phyloP scores from a whole-genome alignment of 2,113 vertebrate species.

The Carettochelys insculpta region DNA sequence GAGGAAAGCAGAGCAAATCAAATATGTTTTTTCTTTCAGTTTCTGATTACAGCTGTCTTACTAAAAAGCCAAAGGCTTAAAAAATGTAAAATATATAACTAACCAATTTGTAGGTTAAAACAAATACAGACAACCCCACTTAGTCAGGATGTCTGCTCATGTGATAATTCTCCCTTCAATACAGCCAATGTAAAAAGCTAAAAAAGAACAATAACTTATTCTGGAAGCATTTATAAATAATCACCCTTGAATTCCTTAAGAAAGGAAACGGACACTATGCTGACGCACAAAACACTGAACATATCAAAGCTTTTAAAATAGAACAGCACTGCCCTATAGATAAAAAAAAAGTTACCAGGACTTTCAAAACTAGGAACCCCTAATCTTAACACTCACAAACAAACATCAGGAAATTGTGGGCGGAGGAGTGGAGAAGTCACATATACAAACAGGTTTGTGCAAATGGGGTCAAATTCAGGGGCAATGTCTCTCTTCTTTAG shows the following conservation, averaged over 20 bases:
- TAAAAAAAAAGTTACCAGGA: conserved; percentile 55
- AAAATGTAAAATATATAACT: conserved; percentile 21
- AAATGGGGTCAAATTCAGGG: background rate
- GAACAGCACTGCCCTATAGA: conserved; percentile 73
- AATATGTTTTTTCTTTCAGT: background rate
- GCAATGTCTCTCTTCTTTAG: background rate
- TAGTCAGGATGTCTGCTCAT: conserved; percentile 80
- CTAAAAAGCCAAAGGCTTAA: conserved; percentile 9
- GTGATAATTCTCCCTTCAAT: conserved; percentile 80
- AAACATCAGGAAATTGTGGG: background rate
- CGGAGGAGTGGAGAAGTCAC: background rate
- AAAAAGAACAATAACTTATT: conserved; percentile 82
- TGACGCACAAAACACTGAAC: conserved; percentile 83
- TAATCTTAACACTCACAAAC: background rate
- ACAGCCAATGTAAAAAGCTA: conserved; percentile 74
- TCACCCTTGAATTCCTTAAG: conserved; percentile 84
- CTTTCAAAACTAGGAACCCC: conserved; percentile 30
- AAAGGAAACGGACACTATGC: conserved; percentile 87
- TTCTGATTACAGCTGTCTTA: background rate
- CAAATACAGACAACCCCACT: conserved; percentile 45
- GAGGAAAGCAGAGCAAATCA: background rate
- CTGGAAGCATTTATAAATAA: conserved; percentile 87
- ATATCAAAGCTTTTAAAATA: conserved; percentile 83
- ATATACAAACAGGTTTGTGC: background rate
- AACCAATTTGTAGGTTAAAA: conserved; percentile 18